A percentile compares a stretch with the other conserved stretches of the same genome.
Conservation (phyloP, 2,797 vertebrate genomes). For the Fistularia tabacaria region DNA sequence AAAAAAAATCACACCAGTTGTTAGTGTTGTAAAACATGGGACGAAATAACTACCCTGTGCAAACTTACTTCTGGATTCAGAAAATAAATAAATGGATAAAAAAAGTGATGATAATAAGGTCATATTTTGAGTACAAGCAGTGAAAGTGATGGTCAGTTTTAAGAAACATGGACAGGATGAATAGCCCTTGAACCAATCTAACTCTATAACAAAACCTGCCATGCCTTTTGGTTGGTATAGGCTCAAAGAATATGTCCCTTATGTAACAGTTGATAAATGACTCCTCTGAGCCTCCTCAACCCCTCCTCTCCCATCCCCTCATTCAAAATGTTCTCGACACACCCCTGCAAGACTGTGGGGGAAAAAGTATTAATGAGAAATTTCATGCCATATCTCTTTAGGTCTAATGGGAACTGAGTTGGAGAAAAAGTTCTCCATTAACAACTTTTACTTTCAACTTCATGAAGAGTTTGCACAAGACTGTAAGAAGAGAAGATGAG, state of each 20-base stretch:
- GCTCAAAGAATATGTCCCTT: not conserved
- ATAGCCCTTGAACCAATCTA: no score
- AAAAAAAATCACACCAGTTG: no score
- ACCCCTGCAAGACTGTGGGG: not conserved
- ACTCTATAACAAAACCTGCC: not conserved
- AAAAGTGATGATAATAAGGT: no score
- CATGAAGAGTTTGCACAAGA: slow-evolving; percentile 29
- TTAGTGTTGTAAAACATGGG: no score
- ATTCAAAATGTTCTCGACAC: no score
- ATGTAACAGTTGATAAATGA: not conserved
- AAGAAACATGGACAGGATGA: no score
- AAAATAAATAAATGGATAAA: no score
- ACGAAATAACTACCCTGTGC: no score
- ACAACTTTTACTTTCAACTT: slow-evolving; percentile 44
- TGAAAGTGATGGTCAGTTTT: no score
- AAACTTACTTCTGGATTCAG: no score
- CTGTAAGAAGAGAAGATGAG: slow-evolving; percentile 29
- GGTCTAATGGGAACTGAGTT: slow-evolving; percentile 42
- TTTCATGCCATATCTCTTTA: slow-evolving; percentile 35
- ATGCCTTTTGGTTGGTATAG: not conserved
- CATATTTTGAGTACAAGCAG: no score
- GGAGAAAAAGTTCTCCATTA: slow-evolving; percentile 36
- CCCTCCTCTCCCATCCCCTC: no score
- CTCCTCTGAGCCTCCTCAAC: not conserved
- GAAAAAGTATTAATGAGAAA: slow-evolving; percentile 48